Evolutionary conservation across 1,140 invertebrate genomes (phyloP), one percentile per base, ranked within the genome.

Genomic region (Drosophila hydei): DNA sequence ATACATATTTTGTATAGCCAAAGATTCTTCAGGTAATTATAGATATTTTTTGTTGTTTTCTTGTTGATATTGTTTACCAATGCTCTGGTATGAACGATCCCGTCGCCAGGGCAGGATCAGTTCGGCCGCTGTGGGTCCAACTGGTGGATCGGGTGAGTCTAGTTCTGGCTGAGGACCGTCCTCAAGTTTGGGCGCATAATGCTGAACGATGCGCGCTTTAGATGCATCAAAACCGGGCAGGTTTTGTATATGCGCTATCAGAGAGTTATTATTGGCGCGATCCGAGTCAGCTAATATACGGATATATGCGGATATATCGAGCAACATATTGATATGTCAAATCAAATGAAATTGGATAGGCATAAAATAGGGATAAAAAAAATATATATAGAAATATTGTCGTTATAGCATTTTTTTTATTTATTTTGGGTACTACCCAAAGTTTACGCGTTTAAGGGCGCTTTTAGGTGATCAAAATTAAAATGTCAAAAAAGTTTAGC

Each of bases 31-130:
- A 45, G 40, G 45, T 75, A 71, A 72, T 74, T 62, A 42, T 63
- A 18, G 14, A 16, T 42, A 16, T 52, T 59, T 56, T 48, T 58
- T 50, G 40, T 30, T 61, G 48, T 52, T 69, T 60, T 63, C 79
- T 60, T 52, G 47, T 55, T 67, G 69, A 61, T 68, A 18, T 77
- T 70, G 65, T 87, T 91, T 91, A 91, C 91, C 91, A 89, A 92
- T 91, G 84, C 87, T 91, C 75, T 90, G 90, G 80, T 92, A 91
- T 76, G 93, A 94, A 91, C 93, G 93, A 91, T 95, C 94, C 87
- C 95, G 93, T 92, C 95, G 93, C 95, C 95, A 96, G 76, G 95
- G 95, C 91, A 96, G 93, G 72, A 94, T 95, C 89, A 94, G 93
- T 92, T 96, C 95, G 89, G 95, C 94, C 76, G 94, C 93, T 75